Percentiles rank a stretch among this genome's conserved stretches.
Conservation (phyloP, 2,888 invertebrate species). For the Diaperis boleti region DNA sequence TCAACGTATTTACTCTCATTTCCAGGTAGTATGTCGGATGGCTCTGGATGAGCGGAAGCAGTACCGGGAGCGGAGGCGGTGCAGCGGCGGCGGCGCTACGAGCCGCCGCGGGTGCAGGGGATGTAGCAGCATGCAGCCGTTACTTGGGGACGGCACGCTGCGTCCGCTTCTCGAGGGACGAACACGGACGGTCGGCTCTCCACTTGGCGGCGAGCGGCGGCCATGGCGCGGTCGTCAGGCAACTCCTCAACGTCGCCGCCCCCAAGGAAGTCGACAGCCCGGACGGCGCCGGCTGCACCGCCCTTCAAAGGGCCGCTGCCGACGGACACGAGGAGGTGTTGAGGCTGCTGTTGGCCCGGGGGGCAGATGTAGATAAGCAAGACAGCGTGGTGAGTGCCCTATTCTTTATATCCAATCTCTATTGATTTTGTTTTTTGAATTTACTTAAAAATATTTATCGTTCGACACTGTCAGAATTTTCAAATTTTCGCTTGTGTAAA, state of each 20-base stretch:
- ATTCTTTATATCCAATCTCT: too few relatives aligned
- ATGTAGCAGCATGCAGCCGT: constrained; percentile 60
- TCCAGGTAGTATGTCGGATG: constrained; percentile 63
- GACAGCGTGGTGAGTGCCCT: constrained; percentile 79
- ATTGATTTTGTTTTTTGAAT: too few relatives aligned
- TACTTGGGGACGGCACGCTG: constrained; percentile 58
- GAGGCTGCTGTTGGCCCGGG: constrained; percentile 76
- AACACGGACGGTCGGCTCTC: constrained; percentile 62
- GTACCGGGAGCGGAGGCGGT: constrained; percentile 58
- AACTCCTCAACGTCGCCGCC: constrained; percentile 63
- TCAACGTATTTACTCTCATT: constrained; percentile 22
- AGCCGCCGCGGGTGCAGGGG: constrained; percentile 63
- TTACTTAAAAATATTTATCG: too few relatives aligned
- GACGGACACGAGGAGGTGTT: constrained; percentile 85
- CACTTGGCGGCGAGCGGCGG: constrained; percentile 64
- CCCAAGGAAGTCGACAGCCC: constrained; percentile 69
- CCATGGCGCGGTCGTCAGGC: constrained; percentile 60
- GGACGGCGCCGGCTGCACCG: constrained; percentile 76
- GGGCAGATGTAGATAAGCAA: constrained; percentile 77
- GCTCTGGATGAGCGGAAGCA: constrained; percentile 63
- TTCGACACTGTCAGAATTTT: too few relatives aligned
- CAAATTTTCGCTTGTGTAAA: too few relatives aligned
- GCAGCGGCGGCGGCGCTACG: constrained; percentile 61
- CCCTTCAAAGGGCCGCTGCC: constrained; percentile 81
- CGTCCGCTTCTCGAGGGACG: constrained; percentile 64